A percentile compares a stretch with the other conserved stretches of the same genome.
Evolutionary conservation across 2,888 invertebrate genomes (phyloP).

Genomic region (Escarpia spicata): DNA sequence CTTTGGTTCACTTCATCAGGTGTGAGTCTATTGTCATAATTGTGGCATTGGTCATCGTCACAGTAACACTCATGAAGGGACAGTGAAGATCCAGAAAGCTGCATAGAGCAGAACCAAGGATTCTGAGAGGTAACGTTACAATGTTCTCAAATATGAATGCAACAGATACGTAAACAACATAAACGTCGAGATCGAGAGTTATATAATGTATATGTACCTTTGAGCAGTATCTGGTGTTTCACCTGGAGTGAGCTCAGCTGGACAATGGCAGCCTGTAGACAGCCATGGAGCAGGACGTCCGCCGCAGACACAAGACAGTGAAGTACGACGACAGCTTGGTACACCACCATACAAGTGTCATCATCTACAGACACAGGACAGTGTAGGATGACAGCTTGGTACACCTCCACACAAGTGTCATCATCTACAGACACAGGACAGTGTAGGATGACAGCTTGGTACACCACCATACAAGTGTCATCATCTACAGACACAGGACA

Average conservation of each 20-base stretch:
- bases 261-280: slow-evolving; percentile 49
- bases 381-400: background rate
- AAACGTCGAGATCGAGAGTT: no score
- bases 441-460: background rate
- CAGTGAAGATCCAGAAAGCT: no score
- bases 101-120: no score
- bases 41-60: no score
- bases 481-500: background rate
- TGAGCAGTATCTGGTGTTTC: slow-evolving; percentile 42
- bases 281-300: slow-evolving; percentile 44
- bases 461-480: background rate
- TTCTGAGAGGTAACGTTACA: no score
- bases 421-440: background rate
- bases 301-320: slow-evolving; percentile 45
- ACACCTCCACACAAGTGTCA: background rate
- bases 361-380: background rate
- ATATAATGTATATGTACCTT: slow-evolving; percentile 36
- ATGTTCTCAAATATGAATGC: no score
- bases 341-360: background rate
- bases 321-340: slow-evolving; percentile 25
- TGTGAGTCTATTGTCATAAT: no score
- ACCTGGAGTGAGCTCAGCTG: slow-evolving; percentile 47
- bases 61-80: no score
- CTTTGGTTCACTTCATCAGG: no score
- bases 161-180: no score